Evolutionary conservation across 1,140 invertebrate genomes (phyloP).

Genomic region (Zaprionus davidi): DNA sequence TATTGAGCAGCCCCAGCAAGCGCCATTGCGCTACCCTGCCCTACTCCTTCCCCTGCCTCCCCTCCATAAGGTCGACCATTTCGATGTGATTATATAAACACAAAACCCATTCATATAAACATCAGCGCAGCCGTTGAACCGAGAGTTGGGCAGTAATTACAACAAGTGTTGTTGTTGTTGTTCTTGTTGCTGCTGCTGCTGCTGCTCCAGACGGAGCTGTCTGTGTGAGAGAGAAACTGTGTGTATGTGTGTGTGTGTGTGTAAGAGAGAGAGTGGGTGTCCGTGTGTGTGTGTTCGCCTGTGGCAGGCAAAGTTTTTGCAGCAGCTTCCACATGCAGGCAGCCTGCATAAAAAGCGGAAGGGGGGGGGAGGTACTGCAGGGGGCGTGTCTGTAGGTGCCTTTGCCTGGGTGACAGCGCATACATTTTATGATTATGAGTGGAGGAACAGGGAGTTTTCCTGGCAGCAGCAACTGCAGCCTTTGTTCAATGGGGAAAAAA

Average conservation of each 20-base stretch:
- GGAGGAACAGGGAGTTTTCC: constrained; percentile 25
- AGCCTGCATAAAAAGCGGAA: constrained; percentile 3
- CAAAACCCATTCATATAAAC: constrained; percentile 73
- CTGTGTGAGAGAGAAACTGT: constrained; percentile 1
- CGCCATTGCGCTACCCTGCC: not conserved
- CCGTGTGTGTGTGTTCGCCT: not conserved
- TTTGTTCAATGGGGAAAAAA: constrained; percentile 16
- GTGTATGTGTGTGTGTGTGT: too few relatives aligned
- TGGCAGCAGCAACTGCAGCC: constrained; percentile 20
- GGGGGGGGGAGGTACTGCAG: not conserved
- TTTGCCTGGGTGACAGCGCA: constrained; percentile 59
- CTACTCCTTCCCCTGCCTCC: too few relatives aligned
- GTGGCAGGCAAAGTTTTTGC: constrained; percentile 37
- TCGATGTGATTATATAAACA: constrained; percentile 73
- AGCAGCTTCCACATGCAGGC: constrained; percentile 33
- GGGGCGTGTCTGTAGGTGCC: not conserved
- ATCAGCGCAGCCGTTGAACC: constrained; percentile 62
- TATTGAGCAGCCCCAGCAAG: not conserved
- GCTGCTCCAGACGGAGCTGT: constrained; percentile 14
- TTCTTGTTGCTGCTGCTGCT: constrained; percentile 33
- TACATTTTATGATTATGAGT: constrained; percentile 82
- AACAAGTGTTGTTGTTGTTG: constrained; percentile 64
- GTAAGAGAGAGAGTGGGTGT: too few relatives aligned
- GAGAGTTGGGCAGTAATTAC: constrained; percentile 69
- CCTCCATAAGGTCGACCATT: constrained; percentile 45